Evolutionary conservation across 2,888 invertebrate species (phyloP).

Genomic region (Mythimna lalbum): DNA sequence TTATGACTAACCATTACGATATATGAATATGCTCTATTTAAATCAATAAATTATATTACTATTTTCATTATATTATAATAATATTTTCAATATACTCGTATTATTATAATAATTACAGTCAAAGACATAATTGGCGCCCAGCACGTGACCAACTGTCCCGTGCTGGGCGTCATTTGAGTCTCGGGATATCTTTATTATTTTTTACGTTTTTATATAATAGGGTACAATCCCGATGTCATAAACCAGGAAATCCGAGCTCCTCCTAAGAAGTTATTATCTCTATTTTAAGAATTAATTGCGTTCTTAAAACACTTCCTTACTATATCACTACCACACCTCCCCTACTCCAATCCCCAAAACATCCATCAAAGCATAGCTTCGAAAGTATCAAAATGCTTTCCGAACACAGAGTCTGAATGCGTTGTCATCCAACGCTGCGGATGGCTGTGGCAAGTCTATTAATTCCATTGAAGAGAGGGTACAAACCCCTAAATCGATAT

Average conservation of each 20-base stretch:
- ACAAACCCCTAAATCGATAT: conserved; percentile 70
- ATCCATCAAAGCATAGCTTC: conserved; percentile 38
- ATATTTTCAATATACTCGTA: no score
- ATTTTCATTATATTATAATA: no score
- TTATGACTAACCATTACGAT: no score
- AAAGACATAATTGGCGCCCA: conserved; percentile 13
- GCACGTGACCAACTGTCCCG: not conserved
- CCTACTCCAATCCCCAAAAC: not conserved
- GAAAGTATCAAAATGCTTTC: conserved; percentile 59
- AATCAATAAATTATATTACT: no score
- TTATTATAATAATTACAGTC: no score
- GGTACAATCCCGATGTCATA: not conserved
- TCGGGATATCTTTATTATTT: not conserved
- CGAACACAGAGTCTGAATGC: conserved; percentile 60
- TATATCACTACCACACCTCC: not conserved
- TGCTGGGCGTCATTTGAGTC: conserved; percentile 10
- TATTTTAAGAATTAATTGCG: not conserved
- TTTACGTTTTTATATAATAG: not conserved
- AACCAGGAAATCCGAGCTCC: not conserved
- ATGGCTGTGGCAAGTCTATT: conserved; percentile 64
- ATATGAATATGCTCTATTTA: no score
- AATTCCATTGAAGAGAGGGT: conserved; percentile 65
- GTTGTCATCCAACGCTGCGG: conserved; percentile 65
- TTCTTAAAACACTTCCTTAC: not conserved
- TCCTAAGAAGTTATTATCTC: not conserved